phyloP scores from a whole-genome alignment of 35 echinoderm and acorn worm species.

The Patiria miniata region DNA sequence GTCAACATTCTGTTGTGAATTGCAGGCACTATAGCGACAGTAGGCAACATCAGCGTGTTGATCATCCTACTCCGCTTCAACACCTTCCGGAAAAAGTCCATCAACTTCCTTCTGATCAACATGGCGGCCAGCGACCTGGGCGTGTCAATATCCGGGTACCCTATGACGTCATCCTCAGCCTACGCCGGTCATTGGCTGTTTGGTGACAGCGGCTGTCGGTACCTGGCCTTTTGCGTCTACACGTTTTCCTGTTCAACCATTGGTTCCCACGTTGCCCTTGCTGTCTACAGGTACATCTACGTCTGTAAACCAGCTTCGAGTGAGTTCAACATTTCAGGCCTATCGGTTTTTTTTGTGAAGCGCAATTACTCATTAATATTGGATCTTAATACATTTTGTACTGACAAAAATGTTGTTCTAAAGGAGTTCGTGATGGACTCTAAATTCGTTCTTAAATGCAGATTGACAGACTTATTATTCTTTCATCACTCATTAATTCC shows the following conservation, averaged over 20 bases:
- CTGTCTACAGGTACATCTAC: constrained; percentile 73
- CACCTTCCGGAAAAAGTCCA: constrained; percentile 60
- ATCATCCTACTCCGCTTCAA: constrained; percentile 37
- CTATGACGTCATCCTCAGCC: constrained; percentile 59
- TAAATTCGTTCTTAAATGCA: too few relatives aligned
- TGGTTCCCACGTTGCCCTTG: constrained; percentile 48
- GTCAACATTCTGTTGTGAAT: too few relatives aligned
- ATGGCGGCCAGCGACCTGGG: constrained; percentile 79
- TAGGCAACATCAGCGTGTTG: constrained; percentile 43
- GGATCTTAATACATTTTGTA: too few relatives aligned
- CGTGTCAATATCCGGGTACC: constrained; percentile 71
- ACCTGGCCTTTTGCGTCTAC: constrained; percentile 58
- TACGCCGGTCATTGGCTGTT: constrained; percentile 68
- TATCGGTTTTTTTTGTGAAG: too few relatives aligned
- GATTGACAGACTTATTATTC: too few relatives aligned
- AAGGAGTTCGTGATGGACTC: too few relatives aligned
- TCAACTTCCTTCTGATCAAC: constrained; percentile 71
- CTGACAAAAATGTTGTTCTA: too few relatives aligned
- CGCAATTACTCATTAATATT: too few relatives aligned
- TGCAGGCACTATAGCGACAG: constrained; percentile 18
- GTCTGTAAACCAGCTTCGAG: constrained; percentile 49
- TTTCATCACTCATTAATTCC: too few relatives aligned
- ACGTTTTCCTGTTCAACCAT: constrained; percentile 55
- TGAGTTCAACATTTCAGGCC: constrained; percentile 27
- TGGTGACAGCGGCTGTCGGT: constrained; percentile 58